Conservation (phyloP, 2,888 invertebrate species). For the Platycnemis pennipes region DNA sequence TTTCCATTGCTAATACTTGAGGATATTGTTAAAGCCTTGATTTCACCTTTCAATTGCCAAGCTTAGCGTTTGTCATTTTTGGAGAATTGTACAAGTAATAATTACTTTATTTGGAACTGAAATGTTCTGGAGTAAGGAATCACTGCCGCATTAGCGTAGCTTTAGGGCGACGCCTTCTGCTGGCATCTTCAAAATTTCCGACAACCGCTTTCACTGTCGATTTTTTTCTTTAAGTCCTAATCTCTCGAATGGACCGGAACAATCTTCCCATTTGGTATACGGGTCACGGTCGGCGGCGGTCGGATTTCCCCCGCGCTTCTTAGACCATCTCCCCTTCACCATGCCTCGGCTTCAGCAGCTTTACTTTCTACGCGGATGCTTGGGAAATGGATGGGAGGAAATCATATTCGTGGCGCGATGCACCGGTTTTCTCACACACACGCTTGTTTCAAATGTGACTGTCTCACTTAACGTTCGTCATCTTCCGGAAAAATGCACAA, state of each 20-base stretch:
- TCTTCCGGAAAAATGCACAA: background rate
- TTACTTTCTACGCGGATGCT: background rate
- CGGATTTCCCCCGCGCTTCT: background rate
- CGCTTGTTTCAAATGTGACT: background rate
- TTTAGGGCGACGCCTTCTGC: background rate
- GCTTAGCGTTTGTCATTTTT: too few species aligned
- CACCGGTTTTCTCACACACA: background rate
- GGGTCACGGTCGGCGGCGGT: background rate
- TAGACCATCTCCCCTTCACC: too few species aligned
- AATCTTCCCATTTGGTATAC: background rate
- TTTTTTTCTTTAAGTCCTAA: background rate
- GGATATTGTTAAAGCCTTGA: too few species aligned
- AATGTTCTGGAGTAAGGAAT: background rate
- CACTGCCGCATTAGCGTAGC: background rate
- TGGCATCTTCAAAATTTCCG: slow-evolving; percentile 2
- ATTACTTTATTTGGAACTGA: too few species aligned
- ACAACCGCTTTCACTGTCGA: background rate
- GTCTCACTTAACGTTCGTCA: background rate
- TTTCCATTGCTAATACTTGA: too few species aligned
- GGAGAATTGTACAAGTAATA: too few species aligned
- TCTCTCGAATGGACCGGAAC: slow-evolving; percentile 18
- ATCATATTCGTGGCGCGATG: background rate
- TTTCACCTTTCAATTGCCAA: too few species aligned
- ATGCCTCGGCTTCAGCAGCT: background rate
- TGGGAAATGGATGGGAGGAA: background rate